Base-by-base conservation (phyloP, 1,140 invertebrate genomes). In the Drosophila lowei region DNA sequence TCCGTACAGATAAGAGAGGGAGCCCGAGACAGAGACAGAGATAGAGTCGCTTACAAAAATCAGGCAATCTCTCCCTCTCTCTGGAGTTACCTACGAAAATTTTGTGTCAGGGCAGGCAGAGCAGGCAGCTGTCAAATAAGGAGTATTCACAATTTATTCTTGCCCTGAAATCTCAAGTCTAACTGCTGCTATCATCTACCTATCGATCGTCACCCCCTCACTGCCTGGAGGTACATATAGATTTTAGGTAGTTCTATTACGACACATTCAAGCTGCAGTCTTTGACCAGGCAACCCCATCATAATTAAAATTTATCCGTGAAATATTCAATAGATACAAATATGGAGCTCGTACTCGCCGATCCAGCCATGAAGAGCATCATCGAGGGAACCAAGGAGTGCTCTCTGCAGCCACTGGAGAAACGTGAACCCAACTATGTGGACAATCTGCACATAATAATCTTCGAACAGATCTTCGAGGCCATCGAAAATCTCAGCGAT, bases 1-100 rank as follows among this genome's bases (percentile, higher is more conserved):
- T 28, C 28, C 28, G 84, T 88, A 88, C 79, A 88, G 83, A 88
- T 88, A 88, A 88, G 83, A 88, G 88, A 88, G 80, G 83, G 47
- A n/a, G 57, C 56, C 47, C 43, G 48, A 25, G 30, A 4, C 57
- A 30, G 25, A 13, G 18, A 30, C 25, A n/a, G n/a, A n/a, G n/a
- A n/a, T n/a, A 56, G 25, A 56, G 30, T 16, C 70, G 62, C 61
- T 59, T 65, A 86, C 81, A 85, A 85, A 85, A 80, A 81, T 73
- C 77, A 77, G 73, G 47, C 64, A 80, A 3, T 3, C 34, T 34
- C 30, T 11, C 30, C 0, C 30, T 30, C 28, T 7, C 28, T 8
- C 7, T 4, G 3, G 0, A 34, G 30, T 34, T 34, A 34, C 30
- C 34, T 38, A 11, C 34, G 34, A 38, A 38, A 38, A 38, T 13